Conservation (phyloP, 2,888 invertebrate genomes). For the Eucera pruinosa region DNA sequence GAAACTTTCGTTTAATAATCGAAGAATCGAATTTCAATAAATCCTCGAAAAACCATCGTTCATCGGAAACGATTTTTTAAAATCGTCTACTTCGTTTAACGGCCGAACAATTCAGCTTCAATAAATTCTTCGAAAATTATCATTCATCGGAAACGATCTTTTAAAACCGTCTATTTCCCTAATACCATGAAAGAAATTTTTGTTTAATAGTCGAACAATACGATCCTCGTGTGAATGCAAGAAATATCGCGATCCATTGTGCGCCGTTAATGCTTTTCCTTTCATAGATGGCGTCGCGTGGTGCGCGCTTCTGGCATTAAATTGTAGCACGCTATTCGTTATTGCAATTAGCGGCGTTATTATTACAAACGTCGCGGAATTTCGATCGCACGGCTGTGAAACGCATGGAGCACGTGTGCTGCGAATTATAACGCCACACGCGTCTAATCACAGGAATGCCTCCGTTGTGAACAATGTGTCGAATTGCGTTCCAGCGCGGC, state of each 20-base stretch:
- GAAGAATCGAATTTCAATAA: neutral
- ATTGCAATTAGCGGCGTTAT: constrained; percentile 43
- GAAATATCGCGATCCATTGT: constrained; percentile 23
- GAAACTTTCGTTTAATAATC: too few species aligned
- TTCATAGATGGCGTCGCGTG: neutral
- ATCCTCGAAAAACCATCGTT: neutral
- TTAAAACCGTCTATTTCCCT: neutral
- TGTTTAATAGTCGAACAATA: neutral
- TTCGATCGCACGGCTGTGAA: constrained; percentile 8
- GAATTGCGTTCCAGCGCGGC: constrained; percentile 16
- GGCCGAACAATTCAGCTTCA: neutral
- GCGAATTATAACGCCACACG: constrained; percentile 28
- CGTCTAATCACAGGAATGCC: constrained; percentile 33
- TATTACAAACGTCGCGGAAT: constrained; percentile 41
- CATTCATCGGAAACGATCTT: neutral
- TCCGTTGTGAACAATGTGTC: constrained; percentile 20
- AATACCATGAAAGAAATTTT: neutral
- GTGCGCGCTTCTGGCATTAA: constrained; percentile 9
- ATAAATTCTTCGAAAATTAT: neutral
- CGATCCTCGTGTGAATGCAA: neutral
- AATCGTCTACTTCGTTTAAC: too few species aligned
- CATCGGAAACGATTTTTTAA: neutral
- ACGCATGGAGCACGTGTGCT: constrained; percentile 20
- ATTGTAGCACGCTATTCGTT: constrained; percentile 36
- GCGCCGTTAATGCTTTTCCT: constrained; percentile 9